These are phyloP conservation scores for Catharus minimus DNA, from an alignment of 2,113 vertebrate species.

Conservation along the genomic window DNA sequence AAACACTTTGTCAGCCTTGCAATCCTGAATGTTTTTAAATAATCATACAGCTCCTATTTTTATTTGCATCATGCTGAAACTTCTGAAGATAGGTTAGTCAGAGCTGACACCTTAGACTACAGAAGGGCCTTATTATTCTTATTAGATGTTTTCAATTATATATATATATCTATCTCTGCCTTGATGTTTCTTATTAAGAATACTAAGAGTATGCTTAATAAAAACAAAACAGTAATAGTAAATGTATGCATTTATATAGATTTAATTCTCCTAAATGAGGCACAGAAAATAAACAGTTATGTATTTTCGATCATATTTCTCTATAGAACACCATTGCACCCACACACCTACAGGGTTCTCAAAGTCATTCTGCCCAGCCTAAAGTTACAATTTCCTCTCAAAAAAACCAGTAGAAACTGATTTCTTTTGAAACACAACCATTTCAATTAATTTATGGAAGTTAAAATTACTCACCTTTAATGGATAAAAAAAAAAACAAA, in stretches of 20 bases:
- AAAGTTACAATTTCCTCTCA: background rate
- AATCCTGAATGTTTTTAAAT: background rate
- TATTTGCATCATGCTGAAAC: background rate
- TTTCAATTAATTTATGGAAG: background rate
- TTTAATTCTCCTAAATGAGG: background rate
- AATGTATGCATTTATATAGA: background rate
- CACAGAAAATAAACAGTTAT: background rate
- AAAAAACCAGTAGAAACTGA: background rate
- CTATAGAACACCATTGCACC: background rate
- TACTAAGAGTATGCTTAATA: background rate
- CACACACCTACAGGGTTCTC: background rate
- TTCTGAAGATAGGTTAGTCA: background rate
- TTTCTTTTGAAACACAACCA: background rate
- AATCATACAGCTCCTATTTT: background rate
- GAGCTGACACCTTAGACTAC: background rate
- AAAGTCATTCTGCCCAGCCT: background rate
- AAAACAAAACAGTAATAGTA: background rate
- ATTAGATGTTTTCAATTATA: background rate
- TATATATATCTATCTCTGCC: background rate
- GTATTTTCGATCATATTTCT: background rate
- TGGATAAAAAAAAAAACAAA: background rate
- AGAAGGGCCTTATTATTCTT: background rate
- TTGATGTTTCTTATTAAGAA: background rate
- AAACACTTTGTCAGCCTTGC: background rate
- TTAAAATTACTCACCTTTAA: background rate